These are phyloP conservation scores for Lysiphlebus fabarum DNA, from an alignment of 1,140 invertebrate species.

Conservation along the genomic window DNA sequence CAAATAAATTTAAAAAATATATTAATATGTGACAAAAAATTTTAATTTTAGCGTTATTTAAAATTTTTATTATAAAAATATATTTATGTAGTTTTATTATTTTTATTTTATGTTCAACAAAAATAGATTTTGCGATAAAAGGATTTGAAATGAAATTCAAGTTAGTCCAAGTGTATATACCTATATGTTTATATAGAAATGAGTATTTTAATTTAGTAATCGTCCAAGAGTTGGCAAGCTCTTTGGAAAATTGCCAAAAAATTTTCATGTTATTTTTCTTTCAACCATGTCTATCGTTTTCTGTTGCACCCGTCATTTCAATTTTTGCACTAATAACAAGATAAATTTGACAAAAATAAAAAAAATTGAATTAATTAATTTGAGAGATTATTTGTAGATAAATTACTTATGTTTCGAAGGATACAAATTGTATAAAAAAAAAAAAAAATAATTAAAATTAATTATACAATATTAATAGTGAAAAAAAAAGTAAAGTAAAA, in stretches of 20 bases:
- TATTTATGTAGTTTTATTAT: constrained; percentile 29
- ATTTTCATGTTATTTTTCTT: constrained; percentile 45
- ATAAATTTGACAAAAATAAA: constrained; percentile 2
- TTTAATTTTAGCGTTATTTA: too few species aligned
- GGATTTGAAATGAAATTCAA: constrained; percentile 48
- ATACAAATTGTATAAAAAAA: constrained; percentile 7
- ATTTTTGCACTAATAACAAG: not conserved
- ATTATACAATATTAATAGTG: not conserved
- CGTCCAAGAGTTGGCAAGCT: constrained; percentile 51
- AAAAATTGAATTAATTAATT: not conserved
- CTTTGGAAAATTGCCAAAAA: constrained; percentile 47
- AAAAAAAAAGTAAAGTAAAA: too few species aligned
- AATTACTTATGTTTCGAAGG: not conserved
- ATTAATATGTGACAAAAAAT: too few species aligned
- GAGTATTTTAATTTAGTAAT: constrained; percentile 50
- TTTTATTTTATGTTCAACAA: constrained; percentile 31
- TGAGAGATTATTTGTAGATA: too few species aligned
- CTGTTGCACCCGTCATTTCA: constrained; percentile 8
- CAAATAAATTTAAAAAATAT: too few species aligned
- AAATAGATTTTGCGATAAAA: constrained; percentile 49
- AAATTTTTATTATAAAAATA: constrained; percentile 27
- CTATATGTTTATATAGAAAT: constrained; percentile 20
- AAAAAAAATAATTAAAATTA: not conserved
- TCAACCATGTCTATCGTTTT: constrained; percentile 15
- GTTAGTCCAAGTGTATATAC: constrained; percentile 24